Evolutionary conservation across 2,113 vertebrate genomes (phyloP).

Genomic region (Euleptes europaea): DNA sequence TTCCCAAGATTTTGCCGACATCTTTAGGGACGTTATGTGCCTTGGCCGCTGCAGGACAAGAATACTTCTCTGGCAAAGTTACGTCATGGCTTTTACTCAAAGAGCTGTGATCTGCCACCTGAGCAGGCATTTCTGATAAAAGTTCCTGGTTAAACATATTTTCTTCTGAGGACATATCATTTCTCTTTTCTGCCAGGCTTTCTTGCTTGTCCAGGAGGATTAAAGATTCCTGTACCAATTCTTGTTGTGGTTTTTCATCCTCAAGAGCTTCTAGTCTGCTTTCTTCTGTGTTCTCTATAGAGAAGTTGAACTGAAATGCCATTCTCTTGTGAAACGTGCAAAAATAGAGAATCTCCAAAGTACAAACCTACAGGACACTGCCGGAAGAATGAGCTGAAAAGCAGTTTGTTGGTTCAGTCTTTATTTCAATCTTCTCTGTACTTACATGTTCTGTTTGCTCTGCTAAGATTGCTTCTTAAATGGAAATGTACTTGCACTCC

Average conservation of each 20-base stretch:
- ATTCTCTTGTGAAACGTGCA: constrained; percentile 47
- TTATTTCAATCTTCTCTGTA: not conserved
- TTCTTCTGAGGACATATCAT: not conserved
- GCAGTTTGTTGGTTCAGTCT: not conserved
- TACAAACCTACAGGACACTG: not conserved
- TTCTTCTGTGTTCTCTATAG: constrained; percentile 53
- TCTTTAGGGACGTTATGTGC: constrained; percentile 72
- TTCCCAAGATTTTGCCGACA: constrained; percentile 59
- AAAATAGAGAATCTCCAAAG: not conserved
- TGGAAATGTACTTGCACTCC: not conserved
- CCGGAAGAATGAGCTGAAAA: not conserved
- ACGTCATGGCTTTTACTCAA: not conserved
- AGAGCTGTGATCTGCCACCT: not conserved
- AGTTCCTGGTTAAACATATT: not conserved
- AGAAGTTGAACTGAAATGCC: constrained; percentile 79
- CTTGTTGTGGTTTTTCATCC: not conserved
- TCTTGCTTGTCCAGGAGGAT: constrained; percentile 18
- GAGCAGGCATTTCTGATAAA: not conserved
- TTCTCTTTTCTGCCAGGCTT: not conserved
- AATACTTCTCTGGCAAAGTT: not conserved
- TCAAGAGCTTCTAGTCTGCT: not conserved
- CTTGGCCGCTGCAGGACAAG: constrained; percentile 53
- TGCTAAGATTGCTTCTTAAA: not conserved
- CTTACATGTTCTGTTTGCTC: rapidly evolving
- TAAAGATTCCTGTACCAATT: constrained; percentile 19